Evolutionary conservation across 2,888 invertebrate species (phyloP).

Genomic region (Lasiommata megera): DNA sequence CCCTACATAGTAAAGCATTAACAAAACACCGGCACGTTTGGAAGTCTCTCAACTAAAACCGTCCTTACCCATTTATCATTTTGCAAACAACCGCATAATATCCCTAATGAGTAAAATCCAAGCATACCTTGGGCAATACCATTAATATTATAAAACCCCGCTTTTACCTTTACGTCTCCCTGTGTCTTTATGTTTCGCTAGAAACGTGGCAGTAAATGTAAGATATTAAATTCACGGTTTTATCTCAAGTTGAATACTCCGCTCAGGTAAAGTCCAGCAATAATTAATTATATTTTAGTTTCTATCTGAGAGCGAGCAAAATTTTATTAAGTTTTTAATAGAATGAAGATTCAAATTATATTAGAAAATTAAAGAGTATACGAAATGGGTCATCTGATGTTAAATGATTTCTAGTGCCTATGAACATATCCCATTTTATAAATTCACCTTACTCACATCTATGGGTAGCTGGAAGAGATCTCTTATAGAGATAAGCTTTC

Average conservation of each 20-base stretch:
- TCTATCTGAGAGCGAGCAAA: too few relatives aligned
- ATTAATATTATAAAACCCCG: slow-evolving; percentile 70
- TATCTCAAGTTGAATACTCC: slow-evolving; percentile 17
- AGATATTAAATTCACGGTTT: slow-evolving; percentile 31
- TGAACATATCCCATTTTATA: too few relatives aligned
- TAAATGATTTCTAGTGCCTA: too few relatives aligned
- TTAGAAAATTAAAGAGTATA: too few relatives aligned
- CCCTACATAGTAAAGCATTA: slow-evolving; percentile 59
- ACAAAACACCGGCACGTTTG: slow-evolving; percentile 56
- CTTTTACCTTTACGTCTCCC: slow-evolving; percentile 46
- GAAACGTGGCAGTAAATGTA: slow-evolving; percentile 39
- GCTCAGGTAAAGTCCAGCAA: not conserved
- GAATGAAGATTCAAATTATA: too few relatives aligned
- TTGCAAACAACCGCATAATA: slow-evolving; percentile 72
- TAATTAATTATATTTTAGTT: not conserved
- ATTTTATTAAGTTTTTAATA: too few relatives aligned
- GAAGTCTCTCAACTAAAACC: slow-evolving; percentile 58
- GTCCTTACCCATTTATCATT: slow-evolving; percentile 73
- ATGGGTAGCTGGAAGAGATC: too few relatives aligned
- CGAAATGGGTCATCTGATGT: too few relatives aligned
- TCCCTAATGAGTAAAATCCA: slow-evolving; percentile 79
- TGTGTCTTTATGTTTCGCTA: slow-evolving; percentile 35
- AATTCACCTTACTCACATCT: too few relatives aligned
- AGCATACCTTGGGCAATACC: slow-evolving; percentile 74
- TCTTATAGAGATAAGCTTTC: too few relatives aligned